These are phyloP conservation scores for Pseudochaenichthys georgianus DNA, from an alignment of 2,797 vertebrate genomes.

Conservation along the genomic window DNA sequence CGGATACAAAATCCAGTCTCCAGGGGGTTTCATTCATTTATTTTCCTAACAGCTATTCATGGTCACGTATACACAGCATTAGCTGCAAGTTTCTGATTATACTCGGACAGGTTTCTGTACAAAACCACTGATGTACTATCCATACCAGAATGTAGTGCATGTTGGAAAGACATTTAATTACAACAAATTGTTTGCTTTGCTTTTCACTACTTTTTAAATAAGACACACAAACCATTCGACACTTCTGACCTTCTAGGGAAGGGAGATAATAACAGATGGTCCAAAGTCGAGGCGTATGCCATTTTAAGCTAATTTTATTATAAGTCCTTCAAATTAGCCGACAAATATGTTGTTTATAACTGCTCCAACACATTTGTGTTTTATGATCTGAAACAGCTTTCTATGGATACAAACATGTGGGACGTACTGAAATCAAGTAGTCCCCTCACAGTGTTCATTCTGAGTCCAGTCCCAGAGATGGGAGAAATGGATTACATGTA, in stretches of 20 bases:
- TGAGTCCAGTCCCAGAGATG: no score
- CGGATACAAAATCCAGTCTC: constrained; percentile 31
- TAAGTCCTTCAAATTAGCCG: neutral
- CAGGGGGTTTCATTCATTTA: constrained; percentile 44
- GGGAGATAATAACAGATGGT: neutral
- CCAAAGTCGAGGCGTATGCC: constrained; percentile 18
- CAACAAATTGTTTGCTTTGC: constrained; percentile 13
- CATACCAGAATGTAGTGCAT: neutral
- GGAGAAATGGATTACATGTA: no score
- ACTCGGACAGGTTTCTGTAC: constrained; percentile 5
- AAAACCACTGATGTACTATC: neutral
- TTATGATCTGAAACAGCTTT: neutral
- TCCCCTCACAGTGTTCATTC: no score
- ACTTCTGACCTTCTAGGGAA: constrained; percentile 42
- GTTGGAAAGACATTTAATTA: constrained; percentile 3
- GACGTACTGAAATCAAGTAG: no score
- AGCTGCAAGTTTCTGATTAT: constrained; percentile 2
- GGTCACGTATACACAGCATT: constrained; percentile 10
- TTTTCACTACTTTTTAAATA: neutral
- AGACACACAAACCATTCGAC: constrained; percentile 36
- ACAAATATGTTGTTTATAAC: neutral
- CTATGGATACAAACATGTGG: no score
- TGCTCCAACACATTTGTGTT: neutral
- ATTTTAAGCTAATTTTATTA: constrained; percentile 1
- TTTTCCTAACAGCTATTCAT: constrained; percentile 39